Base-by-base conservation (phyloP, 53 echinoderm and acorn worm species). In the Crossaster papposus region DNA sequence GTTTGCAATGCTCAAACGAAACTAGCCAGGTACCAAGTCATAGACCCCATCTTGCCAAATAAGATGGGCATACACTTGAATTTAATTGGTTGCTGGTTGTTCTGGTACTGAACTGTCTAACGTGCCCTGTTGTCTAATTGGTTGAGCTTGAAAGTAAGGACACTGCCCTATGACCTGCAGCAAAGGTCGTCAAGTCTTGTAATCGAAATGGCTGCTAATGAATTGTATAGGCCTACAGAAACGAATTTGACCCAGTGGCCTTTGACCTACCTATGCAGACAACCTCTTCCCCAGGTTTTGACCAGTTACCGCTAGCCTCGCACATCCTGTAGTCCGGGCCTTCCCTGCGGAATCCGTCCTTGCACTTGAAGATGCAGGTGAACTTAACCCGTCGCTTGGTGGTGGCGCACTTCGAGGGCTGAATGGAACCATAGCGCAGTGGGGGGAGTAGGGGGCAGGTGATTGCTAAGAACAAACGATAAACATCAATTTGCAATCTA, bases 241-340 rank as follows among this genome's bases (percentile, higher is more conserved):
- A 44, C 44, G 0, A 7, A 9, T 5, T 44, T 44, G 44, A 44
- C 44, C 9, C 9, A 44, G 44, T 7, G 44, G 9, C 62, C 62
- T 17, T 62, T 33, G 65, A 18, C 78, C 68, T 79, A 91, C 91
- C 91, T 4, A 91, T 33, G 31, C 91, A 91, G 33, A 65, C 30
- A 64, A 83, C 78, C 37, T 51, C 38, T 30, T 83, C 70, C 26
- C 64, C 86, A 20, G 51, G 7, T 20, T 30, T 31, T 23, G 78
- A 63, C 91, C 91, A 91, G 30, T 53, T 51, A 18, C 85, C 85
- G n/a, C 70, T 35, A 52, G 86, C 26, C 78, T 65, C 51, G 54
- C 91, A 91, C 28, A 2, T n/a, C 75, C 65, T 85, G 79, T 12
- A 78, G 50, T 14, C 0, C 20, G 85, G 85, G 0, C 91, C 91